Base-by-base conservation (phyloP, 2,797 vertebrate species). In the Schizopygopsis malacanthus region DNA sequence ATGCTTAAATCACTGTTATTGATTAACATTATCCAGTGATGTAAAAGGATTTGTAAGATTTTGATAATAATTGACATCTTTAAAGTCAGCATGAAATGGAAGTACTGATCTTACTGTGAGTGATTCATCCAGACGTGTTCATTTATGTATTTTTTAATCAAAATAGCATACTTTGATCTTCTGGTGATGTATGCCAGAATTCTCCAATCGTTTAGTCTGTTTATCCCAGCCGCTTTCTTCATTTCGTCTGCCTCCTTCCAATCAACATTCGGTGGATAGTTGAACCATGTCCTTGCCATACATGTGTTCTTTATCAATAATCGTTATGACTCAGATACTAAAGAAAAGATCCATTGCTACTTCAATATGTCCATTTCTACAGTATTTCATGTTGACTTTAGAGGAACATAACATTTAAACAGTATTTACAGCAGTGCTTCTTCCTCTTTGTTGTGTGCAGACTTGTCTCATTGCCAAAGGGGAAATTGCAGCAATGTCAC, bases 401-500 rank as follows among this genome's bases (percentile, higher is more conserved):
- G 39, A 65, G 41, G 15, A 80, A 50, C 43, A 50, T 18, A 43
- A 18, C n/a, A 37, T 69, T 67, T 9, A 18, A 67, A 8, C 15
- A 0, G 3, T 9, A 37, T 37, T 67, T 18, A 45, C 43, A 69
- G 43, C 18, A 43, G 2, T 20, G 45, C 41, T 69, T 37, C 47
- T 28, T 84, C 22, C 20, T 39, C 20, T 56, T 77, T 77, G 47
- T 52, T 72, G 67, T 54, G 39, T 61, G 45, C 15, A 63, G 67
- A 79, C 50, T 61, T 61, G 70, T 61, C 15, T 61, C 18, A 80
- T 71, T 52, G 54, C 69, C 78, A 79, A 63, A 41, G 43, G 54
- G 43, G 65, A 39, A 86, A 87, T 76, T 73, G 77, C 76, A 78
- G 71, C 52, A 37, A 6, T 43, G 50, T 84, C 69, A 65, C 75